These are phyloP conservation scores for Labroides dimidiatus DNA, from an alignment of 2,797 vertebrate genomes.

Conservation along the genomic window DNA sequence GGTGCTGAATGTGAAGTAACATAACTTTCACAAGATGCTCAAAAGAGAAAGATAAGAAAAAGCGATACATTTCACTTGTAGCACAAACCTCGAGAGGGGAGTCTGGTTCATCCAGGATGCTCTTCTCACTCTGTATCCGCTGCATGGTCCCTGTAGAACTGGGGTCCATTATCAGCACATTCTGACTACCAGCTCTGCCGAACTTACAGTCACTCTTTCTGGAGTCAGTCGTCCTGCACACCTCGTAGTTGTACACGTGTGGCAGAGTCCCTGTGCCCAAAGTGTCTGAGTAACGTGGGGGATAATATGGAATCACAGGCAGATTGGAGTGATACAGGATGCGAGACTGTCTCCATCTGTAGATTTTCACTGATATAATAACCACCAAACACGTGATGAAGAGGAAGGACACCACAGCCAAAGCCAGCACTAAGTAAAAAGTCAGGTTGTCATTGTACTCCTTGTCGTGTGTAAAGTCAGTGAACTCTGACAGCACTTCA, in stretches of 20 bases:
- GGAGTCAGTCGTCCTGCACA: constrained; percentile 63
- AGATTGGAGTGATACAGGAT: constrained; percentile 49
- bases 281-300: constrained; percentile 66
- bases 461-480: constrained; percentile 37
- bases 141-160: constrained; percentile 42
- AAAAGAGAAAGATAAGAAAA: too few species aligned
- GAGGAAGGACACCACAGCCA: constrained; percentile 49
- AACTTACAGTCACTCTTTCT: constrained; percentile 40
- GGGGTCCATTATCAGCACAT: constrained; percentile 44
- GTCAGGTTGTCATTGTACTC: constrained; percentile 46
- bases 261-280: constrained; percentile 58
- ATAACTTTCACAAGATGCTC: too few species aligned
- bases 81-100: constrained; percentile 2
- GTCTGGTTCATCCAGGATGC: constrained; percentile 36
- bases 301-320: constrained; percentile 70
- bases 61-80: too few species aligned
- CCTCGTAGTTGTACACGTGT: constrained; percentile 46
- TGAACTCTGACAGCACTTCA: constrained; percentile 54
- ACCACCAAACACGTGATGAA: constrained; percentile 52
- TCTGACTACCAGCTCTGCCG: constrained; percentile 34
- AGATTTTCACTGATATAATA: constrained; percentile 48
- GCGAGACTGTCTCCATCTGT: constrained; percentile 48
- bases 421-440: constrained; percentile 44
- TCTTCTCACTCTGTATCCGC: constrained; percentile 38
- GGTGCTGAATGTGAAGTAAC: too few species aligned